Base-by-base conservation (phyloP, 2,888 invertebrate genomes). In the Drosophila maculinotata region DNA sequence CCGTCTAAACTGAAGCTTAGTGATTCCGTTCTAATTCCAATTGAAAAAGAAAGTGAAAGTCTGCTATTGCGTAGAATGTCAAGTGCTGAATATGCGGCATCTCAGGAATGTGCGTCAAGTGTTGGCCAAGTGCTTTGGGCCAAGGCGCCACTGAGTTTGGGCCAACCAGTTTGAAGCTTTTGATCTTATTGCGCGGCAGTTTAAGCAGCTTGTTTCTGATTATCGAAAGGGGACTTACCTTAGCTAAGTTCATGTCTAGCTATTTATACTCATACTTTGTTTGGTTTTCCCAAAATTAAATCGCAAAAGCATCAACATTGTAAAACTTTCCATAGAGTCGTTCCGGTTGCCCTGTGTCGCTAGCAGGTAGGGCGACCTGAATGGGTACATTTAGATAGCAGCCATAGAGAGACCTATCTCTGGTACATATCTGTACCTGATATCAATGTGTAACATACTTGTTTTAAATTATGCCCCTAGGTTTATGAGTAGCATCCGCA, bases 291-390 rank as follows among this genome's bases (percentile, higher is more conserved):
- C 12, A 38, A 28, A 35, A 30, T 26, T 15, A 15, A 35, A 44
- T 20, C 3, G 15, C n/a, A 42, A 56, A 38, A 68, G 23, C 33
- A 39, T 33, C 25, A 42, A 10, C 26, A 20, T n/a, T 23, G 30
- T 25, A 28, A 78, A 79, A 62, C 53, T 64, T 79, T 82, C 79
- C 72, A 76, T 48, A 71, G 35, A n/a, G 42, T 38, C 39, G 58
- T 76, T 69, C 39, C 38, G 60, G 12, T 33, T 33, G 12, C 26
- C 4, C 12, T n/a, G 14, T 35, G n/a, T 15, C 23, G 30, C 12
- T 15, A 17, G 20, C n/a, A 25, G 23, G 7, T 2, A 7, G n/a
- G 26, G 12, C 1, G 15, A 35, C 30, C 25, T 54, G 31, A 17
- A 39, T 54, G 35, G 12, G 1, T 9, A 15, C 12, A 5, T 8